phyloP scores from a whole-genome alignment of 2,888 invertebrate genomes.

The Athalia circularis region DNA sequence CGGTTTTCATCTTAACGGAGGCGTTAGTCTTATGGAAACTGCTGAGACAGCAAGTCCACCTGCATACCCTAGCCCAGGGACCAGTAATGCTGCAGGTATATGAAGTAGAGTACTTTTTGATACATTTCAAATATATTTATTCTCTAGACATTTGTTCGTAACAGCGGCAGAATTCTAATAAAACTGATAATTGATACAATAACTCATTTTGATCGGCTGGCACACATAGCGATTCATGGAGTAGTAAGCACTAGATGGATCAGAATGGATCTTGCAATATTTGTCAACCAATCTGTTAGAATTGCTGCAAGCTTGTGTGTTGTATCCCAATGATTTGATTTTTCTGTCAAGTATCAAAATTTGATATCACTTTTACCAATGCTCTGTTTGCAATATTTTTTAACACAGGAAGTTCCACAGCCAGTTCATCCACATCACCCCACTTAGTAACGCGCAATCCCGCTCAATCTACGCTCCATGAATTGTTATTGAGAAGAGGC shows the following conservation, averaged over 20 bases:
- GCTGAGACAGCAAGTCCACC: constrained; percentile 69
- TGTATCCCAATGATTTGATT: not conserved
- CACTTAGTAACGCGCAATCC: constrained; percentile 64
- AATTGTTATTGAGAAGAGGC: constrained; percentile 82
- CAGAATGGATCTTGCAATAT: too few relatives aligned
- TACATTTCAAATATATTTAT: not conserved
- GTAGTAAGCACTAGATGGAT: too few relatives aligned
- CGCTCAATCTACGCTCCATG: constrained; percentile 78
- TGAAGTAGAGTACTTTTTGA: not conserved
- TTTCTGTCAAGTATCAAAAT: not conserved
- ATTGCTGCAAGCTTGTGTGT: too few relatives aligned
- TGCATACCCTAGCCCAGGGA: constrained; percentile 70
- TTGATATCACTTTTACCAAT: not conserved
- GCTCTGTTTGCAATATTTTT: not conserved
- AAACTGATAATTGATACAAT: too few relatives aligned
- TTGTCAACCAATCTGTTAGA: too few relatives aligned
- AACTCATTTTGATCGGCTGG: not conserved
- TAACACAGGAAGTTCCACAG: constrained; percentile 67
- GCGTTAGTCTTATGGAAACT: constrained; percentile 65
- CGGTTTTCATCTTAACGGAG: constrained; percentile 64
- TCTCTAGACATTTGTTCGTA: too few relatives aligned
- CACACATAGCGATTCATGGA: not conserved
- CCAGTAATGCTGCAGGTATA: constrained; percentile 68
- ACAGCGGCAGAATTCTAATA: too few relatives aligned
- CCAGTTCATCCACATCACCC: constrained; percentile 71